Percentiles rank a stretch among this genome's conserved stretches.
Conservation (phyloP, 1,140 invertebrate genomes). For the Cheumatopsyche charites region DNA sequence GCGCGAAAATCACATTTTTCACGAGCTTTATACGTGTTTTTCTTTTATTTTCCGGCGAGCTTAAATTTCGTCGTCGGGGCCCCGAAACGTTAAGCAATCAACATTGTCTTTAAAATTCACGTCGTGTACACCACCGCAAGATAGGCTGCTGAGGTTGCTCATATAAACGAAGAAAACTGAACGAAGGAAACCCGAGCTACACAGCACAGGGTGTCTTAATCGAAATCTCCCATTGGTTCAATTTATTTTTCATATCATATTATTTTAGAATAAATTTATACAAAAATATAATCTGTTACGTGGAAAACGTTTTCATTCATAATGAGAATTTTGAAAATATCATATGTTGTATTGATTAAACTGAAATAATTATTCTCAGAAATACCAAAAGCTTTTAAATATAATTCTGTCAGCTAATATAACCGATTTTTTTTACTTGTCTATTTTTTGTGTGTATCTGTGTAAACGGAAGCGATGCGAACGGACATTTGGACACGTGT, state of each 20-base stretch:
- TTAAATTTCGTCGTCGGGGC: constrained; percentile 6
- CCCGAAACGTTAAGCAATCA: constrained; percentile 20
- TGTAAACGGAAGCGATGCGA: constrained; percentile 29
- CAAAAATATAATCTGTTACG: no score
- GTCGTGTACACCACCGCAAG: neutral
- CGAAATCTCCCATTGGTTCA: neutral
- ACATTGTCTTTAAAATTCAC: constrained; percentile 14
- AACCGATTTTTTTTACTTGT: neutral
- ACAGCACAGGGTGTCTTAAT: constrained; percentile 14
- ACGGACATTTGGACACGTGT: constrained; percentile 31
- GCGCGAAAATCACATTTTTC: neutral
- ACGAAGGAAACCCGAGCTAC: neutral
- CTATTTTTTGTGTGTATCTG: neutral
- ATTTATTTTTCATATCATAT: no score
- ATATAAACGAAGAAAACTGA: constrained; percentile 21
- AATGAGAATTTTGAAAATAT: no score
- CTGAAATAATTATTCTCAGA: neutral
- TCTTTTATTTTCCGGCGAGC: neutral
- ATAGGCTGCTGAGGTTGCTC: constrained; percentile 24
- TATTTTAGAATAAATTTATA: no score
- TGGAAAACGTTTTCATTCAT: no score
- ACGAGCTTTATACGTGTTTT: neutral
- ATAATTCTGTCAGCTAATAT: neutral
- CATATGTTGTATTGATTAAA: no score
- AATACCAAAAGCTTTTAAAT: neutral